phyloP scores from a whole-genome alignment of 1,140 invertebrate species.

The Cotesia glomerata region DNA sequence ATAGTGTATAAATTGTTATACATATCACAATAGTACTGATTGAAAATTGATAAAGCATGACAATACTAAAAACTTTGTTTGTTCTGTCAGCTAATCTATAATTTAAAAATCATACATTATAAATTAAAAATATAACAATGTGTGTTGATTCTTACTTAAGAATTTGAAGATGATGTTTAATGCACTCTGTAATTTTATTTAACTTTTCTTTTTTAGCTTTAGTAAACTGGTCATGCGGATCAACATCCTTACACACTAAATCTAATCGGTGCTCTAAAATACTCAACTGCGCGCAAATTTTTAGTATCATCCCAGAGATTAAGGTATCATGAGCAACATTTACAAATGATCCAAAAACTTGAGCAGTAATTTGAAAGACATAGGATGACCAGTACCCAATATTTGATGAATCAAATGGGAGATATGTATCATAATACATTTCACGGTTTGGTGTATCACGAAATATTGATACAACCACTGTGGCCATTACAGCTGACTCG shows the following conservation, averaged over 20 bases:
- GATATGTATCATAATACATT: conserved; percentile 11
- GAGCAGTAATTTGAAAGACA: background rate
- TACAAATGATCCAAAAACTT: background rate
- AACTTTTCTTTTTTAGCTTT: background rate
- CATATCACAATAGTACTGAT: conserved; percentile 20
- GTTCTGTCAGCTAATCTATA: conserved; percentile 14
- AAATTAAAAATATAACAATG: no score
- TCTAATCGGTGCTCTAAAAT: conserved; percentile 12
- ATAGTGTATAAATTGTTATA: conserved; percentile 1
- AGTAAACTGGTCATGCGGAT: background rate
- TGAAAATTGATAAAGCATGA: conserved; percentile 16
- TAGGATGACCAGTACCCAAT: conserved; percentile 12
- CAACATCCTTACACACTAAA: background rate
- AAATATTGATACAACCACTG: background rate
- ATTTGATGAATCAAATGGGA: conserved; percentile 9
- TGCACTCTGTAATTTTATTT: background rate
- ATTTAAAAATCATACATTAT: background rate
- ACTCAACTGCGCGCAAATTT: conserved; percentile 17
- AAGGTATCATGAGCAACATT: conserved; percentile 4
- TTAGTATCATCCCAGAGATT: conserved; percentile 8
- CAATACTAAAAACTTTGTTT: conserved; percentile 12
- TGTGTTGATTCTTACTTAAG: background rate
- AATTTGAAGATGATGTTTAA: conserved; percentile 15
- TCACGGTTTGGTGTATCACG: background rate
- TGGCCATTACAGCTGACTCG: no score